Evolutionary conservation across 2,113 vertebrate species (phyloP).

Genomic region (Cygnus atratus): DNA sequence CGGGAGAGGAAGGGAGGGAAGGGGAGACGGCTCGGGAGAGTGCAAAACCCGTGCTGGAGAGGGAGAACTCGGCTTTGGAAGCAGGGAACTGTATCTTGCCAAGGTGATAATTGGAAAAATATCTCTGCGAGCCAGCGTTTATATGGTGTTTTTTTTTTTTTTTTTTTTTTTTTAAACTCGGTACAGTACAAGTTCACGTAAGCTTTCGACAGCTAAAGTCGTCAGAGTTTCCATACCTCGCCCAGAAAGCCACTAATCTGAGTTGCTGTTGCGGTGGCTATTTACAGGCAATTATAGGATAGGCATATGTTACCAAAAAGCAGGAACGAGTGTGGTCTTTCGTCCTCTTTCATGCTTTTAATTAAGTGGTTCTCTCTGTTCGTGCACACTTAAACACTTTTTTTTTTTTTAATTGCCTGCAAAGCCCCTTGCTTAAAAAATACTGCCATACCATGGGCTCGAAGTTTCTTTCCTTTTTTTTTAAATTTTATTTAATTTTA

Average conservation of each 20-base stretch:
- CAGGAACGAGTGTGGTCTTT: constrained; percentile 12
- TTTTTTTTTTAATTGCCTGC: background rate
- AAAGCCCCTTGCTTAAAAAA: background rate
- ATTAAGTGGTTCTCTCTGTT: constrained; percentile 28
- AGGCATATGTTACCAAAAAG: constrained; percentile 19
- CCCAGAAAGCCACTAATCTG: constrained; percentile 4
- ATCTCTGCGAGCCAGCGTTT: constrained; percentile 17
- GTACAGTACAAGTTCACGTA: background rate
- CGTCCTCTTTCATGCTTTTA: constrained; percentile 39
- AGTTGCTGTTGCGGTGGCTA: constrained; percentile 34
- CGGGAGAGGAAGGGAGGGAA: background rate
- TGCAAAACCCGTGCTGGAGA: background rate
- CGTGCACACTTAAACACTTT: background rate
- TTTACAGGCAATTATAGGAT: constrained; percentile 39
- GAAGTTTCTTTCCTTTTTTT: background rate
- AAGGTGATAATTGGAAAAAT: constrained; percentile 71
- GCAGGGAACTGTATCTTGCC: constrained; percentile 7
- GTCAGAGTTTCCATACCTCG: constrained; percentile 44
- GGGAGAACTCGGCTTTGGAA: constrained; percentile 39
- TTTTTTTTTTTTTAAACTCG: no score
- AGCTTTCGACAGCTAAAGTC: constrained; percentile 20
- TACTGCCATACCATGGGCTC: background rate
- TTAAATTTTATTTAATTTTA: no score
- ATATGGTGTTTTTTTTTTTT: background rate
- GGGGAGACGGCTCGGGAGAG: background rate